Evolutionary conservation across 2,888 invertebrate species (phyloP).

Genomic region (Drosophila quinaria): DNA sequence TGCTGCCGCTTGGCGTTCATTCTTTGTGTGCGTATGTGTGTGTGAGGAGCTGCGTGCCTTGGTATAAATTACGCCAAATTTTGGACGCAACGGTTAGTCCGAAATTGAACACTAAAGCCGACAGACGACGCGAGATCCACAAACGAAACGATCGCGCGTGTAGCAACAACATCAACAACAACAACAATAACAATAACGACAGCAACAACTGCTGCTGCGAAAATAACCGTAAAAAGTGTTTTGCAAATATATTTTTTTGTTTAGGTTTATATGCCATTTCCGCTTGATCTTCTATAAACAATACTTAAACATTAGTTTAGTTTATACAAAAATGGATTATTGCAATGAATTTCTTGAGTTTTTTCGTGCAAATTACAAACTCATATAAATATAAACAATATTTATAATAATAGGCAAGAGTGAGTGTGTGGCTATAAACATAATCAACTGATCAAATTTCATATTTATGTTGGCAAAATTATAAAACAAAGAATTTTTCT

Average conservation of each 20-base stretch:
- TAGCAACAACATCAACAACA: slow-evolving; percentile 23
- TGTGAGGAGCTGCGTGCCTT: slow-evolving; percentile 60
- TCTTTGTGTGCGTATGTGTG: slow-evolving; percentile 34
- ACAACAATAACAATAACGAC: slow-evolving; percentile 18
- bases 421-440: slow-evolving; percentile 22
- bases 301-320: slow-evolving; percentile 9
- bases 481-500: slow-evolving; percentile 1
- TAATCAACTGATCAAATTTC: slow-evolving; percentile 18
- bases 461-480: slow-evolving; percentile 4
- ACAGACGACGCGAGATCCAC: slow-evolving; percentile 53
- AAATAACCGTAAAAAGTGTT: slow-evolving; percentile 47
- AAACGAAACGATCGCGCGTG: slow-evolving; percentile 59
- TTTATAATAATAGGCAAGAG: slow-evolving; percentile 12
- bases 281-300: slow-evolving; percentile 46
- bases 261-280: slow-evolving; percentile 31
- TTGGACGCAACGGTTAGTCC: slow-evolving; percentile 80
- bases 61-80: slow-evolving; percentile 82
- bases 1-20: slow-evolving; percentile 18
- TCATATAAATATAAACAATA: slow-evolving; percentile 21
- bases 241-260: slow-evolving; percentile 36
- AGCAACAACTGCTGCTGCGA: slow-evolving; percentile 8
- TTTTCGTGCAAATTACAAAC: slow-evolving; percentile 22
- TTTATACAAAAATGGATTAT: slow-evolving; percentile 23
- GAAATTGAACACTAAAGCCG: slow-evolving; percentile 54
- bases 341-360: slow-evolving; percentile 11